Base-by-base conservation (phyloP, 2,797 vertebrate genomes). In the Petrocephalus sullivani region DNA sequence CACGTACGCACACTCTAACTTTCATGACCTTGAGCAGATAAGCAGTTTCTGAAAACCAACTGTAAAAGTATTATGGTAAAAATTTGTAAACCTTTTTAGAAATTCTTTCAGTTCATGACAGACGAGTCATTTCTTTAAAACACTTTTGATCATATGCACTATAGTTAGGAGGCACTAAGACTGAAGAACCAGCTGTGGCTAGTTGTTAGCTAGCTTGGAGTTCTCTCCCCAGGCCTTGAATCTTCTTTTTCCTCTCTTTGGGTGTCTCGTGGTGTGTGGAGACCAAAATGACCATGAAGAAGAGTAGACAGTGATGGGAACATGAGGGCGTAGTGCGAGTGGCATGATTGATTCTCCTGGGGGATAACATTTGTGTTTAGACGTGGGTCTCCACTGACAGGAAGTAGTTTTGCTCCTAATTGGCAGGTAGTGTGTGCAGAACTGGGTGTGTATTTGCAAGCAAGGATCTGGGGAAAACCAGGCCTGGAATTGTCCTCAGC, bases 331-430 rank as follows among this genome's bases (percentile, higher is more conserved):
- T 21, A 84, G 49, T 4, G 21, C 33, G 23, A 85, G 82, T 10
- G 0, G 49, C n/a, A 16, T 33, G 53, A 56, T 85, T 54, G 23
- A 85, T 28, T 85, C 51, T 56, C 49, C 67, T 75, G 87, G 88
- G 87, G 87, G 84, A 58, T 0, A 0, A 49, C 78, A 87, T 90
- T 86, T 90, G 60, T 85, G 89, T 75, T 41, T 83, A 5, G 83
- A 89, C 78, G 81, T 57, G 87, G 41, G 19, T 88, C 60, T 83
- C 21, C 87, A 88, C 71, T 16, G 89, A 89, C 85, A 89, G 88
- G 81, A 90, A 90, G 91, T 87, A n/a, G 49, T 89, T 82, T 71
- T 88, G 51, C 37, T 3, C 9, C 67, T 92, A 91, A 92, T 75
- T 91, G 91, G 88, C 89, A 86, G 85, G 9, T 87, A 56, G 53